These are phyloP conservation scores for Limnephilus auricula DNA, from an alignment of 2,888 invertebrate genomes.

Conservation along the genomic window DNA sequence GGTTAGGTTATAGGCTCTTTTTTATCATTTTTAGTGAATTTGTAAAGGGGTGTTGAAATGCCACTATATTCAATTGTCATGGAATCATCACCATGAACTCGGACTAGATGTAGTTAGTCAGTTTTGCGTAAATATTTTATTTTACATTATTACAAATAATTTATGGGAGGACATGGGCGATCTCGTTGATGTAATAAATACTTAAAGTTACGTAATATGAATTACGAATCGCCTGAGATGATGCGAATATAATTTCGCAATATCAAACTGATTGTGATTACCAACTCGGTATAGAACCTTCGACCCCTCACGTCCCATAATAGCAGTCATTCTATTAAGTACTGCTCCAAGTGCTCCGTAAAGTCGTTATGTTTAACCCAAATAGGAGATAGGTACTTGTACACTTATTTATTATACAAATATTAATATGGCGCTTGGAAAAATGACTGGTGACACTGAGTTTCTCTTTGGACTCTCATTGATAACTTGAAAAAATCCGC, in stretches of 20 bases:
- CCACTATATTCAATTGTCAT: too few species aligned
- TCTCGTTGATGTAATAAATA: not conserved
- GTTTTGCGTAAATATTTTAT: too few species aligned
- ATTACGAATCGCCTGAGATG: not conserved
- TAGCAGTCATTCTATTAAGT: not conserved
- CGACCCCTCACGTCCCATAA: not conserved
- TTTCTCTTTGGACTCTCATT: constrained; percentile 54
- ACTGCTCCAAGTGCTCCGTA: not conserved
- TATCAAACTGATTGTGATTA: not conserved
- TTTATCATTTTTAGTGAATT: too few species aligned
- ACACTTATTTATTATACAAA: not conserved
- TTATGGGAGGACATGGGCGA: not conserved
- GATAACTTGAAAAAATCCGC: not conserved
- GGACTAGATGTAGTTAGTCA: too few species aligned
- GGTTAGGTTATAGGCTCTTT: too few species aligned
- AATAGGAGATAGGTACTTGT: constrained; percentile 21
- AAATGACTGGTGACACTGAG: constrained; percentile 47
- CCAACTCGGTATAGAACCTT: constrained; percentile 9
- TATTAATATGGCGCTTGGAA: not conserved
- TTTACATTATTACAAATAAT: too few species aligned
- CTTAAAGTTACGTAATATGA: not conserved
- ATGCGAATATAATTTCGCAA: not conserved
- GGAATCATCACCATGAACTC: too few species aligned
- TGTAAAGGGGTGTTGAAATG: too few species aligned
- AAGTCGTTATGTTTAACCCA: constrained; percentile 34